Base-by-base conservation (phyloP, 35 echinoderm and acorn worm species). In the Stichopus chloronotus region DNA sequence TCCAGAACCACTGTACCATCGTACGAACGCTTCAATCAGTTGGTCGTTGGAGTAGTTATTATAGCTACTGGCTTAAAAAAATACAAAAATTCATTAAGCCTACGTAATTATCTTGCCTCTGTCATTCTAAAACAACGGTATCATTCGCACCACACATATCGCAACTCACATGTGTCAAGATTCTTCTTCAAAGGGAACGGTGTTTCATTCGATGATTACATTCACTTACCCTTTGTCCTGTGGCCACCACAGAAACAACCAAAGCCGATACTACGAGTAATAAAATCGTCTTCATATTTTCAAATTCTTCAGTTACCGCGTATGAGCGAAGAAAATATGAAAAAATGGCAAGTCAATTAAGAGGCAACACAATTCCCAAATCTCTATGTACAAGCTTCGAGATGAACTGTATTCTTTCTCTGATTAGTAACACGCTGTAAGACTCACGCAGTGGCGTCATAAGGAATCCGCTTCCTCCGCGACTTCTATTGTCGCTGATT, bases 221-320 rank as follows among this genome's bases (percentile, higher is more conserved):
- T 85, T 58, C 57, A 25, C 82, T 55, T 58, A 85, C 82, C 82
- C 58, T 85, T 58, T 85, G 55, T 6, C 82, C 82, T 19, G 82
- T 85, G n/a, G 82, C 82, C 5, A 85, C 82, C 2, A 85, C 82
- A 55, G 82, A 85, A 23, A 85, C 82, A 4, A 85, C 82, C 54
- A 85, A n/a, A 85, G 82, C 82, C 23, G 82, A 85, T 7, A 85
- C 14, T 23, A 85, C 82, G 0, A 85, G 22, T 11, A 85, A 85
- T 58, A 85, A 14, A 56, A 85, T 85, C 12, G 82, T 58, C 82
- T 85, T 85, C 82, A 85, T 85, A 56, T 85, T 83, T 43, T 55
- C n/a, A 23, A 21, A 85, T 58, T 59, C 57, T 17, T 85, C 5
- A 55, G n/a, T 85, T 19, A n/a, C 22, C 4, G 13, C 23, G 69